Evolutionary conservation across 2,797 vertebrate genomes (phyloP).

Genomic region (Chelon auratus): DNA sequence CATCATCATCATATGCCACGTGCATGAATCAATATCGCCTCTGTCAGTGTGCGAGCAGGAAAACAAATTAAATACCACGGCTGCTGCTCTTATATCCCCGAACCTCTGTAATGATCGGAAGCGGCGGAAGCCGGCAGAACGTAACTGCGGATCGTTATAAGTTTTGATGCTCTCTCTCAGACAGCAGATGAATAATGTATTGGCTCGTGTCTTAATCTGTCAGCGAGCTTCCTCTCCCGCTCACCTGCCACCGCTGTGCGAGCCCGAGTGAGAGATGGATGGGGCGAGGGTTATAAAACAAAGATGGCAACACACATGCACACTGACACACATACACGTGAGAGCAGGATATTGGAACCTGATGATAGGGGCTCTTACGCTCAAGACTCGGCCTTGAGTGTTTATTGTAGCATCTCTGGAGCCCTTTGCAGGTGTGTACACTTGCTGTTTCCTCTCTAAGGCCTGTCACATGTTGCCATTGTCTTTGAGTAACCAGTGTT

Average conservation of each 20-base stretch:
- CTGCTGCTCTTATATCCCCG: neutral
- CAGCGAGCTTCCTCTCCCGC: conserved; percentile 34
- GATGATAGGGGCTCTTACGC: conserved; percentile 61
- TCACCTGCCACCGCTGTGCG: conserved; percentile 49
- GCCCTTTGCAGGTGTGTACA: conserved; percentile 59
- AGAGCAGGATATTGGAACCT: conserved; percentile 67
- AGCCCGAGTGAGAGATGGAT: conserved; percentile 54
- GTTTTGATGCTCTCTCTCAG: conserved; percentile 33
- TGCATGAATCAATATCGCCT: conserved; percentile 5
- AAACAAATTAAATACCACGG: neutral
- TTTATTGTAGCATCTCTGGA: conserved; percentile 53
- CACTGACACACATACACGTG: conserved; percentile 9
- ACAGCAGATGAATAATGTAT: conserved; percentile 62
- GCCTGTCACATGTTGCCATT: neutral
- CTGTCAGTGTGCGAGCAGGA: neutral
- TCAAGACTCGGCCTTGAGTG: conserved; percentile 48
- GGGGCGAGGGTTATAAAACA: conserved; percentile 41
- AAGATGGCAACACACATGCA: conserved; percentile 23
- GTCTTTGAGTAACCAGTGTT: neutral
- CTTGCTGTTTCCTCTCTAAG: conserved; percentile 17
- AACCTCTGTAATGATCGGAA: conserved; percentile 1
- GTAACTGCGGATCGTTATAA: conserved; percentile 13
- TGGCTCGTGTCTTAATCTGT: conserved; percentile 58
- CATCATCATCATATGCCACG: conserved; percentile 11
- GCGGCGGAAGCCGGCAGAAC: neutral